A percentile compares a stretch with the other conserved stretches of the same genome.
Evolutionary conservation across 2,797 vertebrate genomes (phyloP).

Genomic region (Phoeniculus purpureus): DNA sequence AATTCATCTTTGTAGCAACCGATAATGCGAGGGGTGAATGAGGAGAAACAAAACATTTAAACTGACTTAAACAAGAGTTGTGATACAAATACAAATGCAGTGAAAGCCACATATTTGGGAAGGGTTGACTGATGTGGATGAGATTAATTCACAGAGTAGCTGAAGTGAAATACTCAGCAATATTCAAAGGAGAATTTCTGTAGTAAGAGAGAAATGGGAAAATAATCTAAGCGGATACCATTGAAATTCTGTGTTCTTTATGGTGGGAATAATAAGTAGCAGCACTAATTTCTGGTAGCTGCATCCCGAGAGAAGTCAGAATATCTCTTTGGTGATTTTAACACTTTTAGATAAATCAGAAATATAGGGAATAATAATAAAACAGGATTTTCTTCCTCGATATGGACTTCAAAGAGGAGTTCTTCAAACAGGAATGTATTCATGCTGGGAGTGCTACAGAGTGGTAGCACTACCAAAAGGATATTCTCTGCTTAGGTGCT

Average conservation of each 20-base stretch:
- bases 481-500: neutral
- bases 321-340: neutral
- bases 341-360: neutral
- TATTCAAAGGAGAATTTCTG: neutral
- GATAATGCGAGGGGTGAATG: neutral
- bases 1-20: neutral
- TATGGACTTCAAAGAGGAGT: neutral
- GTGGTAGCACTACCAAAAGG: neutral
- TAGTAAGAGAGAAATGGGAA: neutral
- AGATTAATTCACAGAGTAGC: neutral
- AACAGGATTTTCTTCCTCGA: neutral
- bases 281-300: neutral
- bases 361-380: neutral
- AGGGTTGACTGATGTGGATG: neutral
- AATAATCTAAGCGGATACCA: neutral
- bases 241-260: neutral
- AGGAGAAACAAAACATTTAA: neutral
- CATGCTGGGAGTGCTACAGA: neutral
- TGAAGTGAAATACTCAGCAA: constrained; percentile 4
- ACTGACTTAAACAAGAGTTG: neutral
- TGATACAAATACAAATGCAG: neutral
- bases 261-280: neutral
- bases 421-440: neutral
- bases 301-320: neutral
- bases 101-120: neutral